Evolutionary conservation across 2,888 invertebrate species (phyloP).

Genomic region (Perithous albicinctus): DNA sequence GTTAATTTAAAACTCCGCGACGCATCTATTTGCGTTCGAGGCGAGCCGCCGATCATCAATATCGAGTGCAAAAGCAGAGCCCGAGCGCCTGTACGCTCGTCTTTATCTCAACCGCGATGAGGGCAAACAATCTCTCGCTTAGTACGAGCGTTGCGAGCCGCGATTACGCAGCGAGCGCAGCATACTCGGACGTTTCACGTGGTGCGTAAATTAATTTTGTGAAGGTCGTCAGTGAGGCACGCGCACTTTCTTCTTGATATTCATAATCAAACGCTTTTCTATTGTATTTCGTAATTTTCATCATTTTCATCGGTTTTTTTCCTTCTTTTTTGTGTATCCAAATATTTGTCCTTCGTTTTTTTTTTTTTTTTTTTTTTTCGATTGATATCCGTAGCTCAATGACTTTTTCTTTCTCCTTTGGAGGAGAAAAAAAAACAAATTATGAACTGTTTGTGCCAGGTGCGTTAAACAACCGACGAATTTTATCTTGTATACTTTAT

Average conservation of each 20-base stretch:
- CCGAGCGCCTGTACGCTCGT: background rate
- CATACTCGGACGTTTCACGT: constrained; percentile 19
- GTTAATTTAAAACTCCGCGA: constrained; percentile 45
- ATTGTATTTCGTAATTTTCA: constrained; percentile 27
- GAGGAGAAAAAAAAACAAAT: background rate
- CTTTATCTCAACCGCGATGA: constrained; percentile 23
- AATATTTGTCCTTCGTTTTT: constrained; percentile 20
- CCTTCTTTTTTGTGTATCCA: constrained; percentile 22
- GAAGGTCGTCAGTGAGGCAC: constrained; percentile 32
- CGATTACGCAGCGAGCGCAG: background rate
- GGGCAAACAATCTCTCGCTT: constrained; percentile 11
- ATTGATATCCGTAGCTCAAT: constrained; percentile 1
- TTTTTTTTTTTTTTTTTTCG: too few relatives aligned
- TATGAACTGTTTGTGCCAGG: constrained; percentile 2
- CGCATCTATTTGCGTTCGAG: constrained; percentile 48
- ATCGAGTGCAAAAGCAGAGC: constrained; percentile 24
- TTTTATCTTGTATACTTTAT: constrained; percentile 49
- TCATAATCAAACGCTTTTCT: constrained; percentile 43
- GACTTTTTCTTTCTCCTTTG: background rate
- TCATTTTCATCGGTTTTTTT: constrained; percentile 1
- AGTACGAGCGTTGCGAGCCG: background rate
- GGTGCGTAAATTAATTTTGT: constrained; percentile 46
- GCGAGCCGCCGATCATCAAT: constrained; percentile 15
- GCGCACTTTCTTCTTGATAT: constrained; percentile 41
- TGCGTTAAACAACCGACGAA: constrained; percentile 24